Evolutionary conservation across 2,888 invertebrate species (phyloP).

Genomic region (Acanthosoma haemorrhoidale): DNA sequence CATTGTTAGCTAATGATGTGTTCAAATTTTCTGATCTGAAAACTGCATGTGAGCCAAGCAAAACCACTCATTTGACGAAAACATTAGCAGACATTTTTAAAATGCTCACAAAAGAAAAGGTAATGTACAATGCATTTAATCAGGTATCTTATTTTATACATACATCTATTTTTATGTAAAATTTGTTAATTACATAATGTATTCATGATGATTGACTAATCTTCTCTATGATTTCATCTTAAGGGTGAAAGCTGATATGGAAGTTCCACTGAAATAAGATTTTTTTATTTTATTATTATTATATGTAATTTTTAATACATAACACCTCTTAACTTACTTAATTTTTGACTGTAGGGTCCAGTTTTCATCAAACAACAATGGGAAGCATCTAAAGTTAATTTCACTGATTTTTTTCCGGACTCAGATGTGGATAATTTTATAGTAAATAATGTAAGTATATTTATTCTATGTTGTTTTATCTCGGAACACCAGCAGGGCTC

Average conservation of each 20-base stretch:
- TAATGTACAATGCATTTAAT: constrained; percentile 39
- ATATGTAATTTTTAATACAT: background rate
- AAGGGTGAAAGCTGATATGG: constrained; percentile 12
- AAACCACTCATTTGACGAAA: constrained; percentile 39
- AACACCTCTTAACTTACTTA: background rate
- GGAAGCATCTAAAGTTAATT: constrained; percentile 33
- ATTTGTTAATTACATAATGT: background rate
- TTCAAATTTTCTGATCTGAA: constrained; percentile 46
- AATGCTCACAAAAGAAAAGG: constrained; percentile 55
- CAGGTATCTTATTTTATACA: background rate
- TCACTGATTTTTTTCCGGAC: constrained; percentile 37
- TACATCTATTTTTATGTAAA: background rate
- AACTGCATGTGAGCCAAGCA: constrained; percentile 41
- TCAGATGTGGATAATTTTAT: constrained; percentile 43
- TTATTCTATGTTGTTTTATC: no score
- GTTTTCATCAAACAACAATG: constrained; percentile 28
- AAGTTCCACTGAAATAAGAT: background rate
- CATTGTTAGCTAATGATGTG: constrained; percentile 50
- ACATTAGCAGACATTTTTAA: constrained; percentile 57
- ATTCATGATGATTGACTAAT: constrained; percentile 22
- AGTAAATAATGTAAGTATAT: constrained; percentile 47
- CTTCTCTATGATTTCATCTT: constrained; percentile 23
- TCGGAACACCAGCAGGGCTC: no score
- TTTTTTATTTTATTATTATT: background rate
- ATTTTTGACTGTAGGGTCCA: constrained; percentile 24